Base-by-base conservation (phyloP, 2,797 vertebrate genomes). In the Echiichthys vipera region DNA sequence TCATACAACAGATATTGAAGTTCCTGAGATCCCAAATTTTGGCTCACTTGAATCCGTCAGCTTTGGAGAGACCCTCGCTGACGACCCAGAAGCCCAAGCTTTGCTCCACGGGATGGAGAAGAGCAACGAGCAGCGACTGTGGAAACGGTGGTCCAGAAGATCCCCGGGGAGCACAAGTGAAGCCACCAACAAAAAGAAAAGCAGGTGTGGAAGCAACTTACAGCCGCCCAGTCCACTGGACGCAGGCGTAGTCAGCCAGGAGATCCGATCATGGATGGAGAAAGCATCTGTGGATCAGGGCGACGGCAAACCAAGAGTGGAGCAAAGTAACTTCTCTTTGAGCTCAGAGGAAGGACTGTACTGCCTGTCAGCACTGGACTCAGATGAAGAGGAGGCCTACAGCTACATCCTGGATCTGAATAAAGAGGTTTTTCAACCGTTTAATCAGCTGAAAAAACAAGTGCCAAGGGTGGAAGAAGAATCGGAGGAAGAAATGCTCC, bases 331-430 rank as follows among this genome's bases (percentile, higher is more conserved):
- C 40, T 64, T 84, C 34, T 92, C 90, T 24, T 57, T 87, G 53
- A 90, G 83, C 45, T 91, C 91, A 0, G 89, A 91, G 56, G 90
- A 92, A 30, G 91, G 86, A 34, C 64, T 89, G 64, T 89, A 89
- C 58, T 83, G 25, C 14, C 24, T 93, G 75, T 75, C 89, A 1
- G 47, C 39, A 0, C 70, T 93, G 61, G 93, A 93, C 62, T 94
- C 85, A 27, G 92, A 94, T 2, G 90, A 93, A 46, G 94, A 92
- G 34, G 93, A 95, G 1, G 92, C 85, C 0, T 93, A 85, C 47
- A 93, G 87, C 64, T 94, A 91, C 46, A 80, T 95, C 71, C 80
- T 90, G 62, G 89, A 94, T 47, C 87, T 93, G 5, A 91, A 92
- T 54, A 88, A 91, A 67, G 91, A 91, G 0, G 78, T 89, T 57